These are phyloP conservation scores for Ceratina japonica DNA, from an alignment of 1,140 invertebrate species.

Conservation along the genomic window DNA sequence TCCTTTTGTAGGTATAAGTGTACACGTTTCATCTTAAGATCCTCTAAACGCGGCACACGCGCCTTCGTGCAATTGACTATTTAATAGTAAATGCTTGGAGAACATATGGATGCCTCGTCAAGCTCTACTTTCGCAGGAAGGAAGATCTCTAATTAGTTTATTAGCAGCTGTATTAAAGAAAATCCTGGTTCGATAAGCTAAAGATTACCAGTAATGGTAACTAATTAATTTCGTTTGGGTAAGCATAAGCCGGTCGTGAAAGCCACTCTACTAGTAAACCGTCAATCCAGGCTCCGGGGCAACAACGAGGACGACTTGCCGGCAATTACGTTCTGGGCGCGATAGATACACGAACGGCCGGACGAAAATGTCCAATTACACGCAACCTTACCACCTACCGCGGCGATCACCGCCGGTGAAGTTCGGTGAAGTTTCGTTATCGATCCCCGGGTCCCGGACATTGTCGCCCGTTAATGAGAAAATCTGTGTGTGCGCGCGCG, in stretches of 20 bases:
- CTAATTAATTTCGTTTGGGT: conserved; percentile 7
- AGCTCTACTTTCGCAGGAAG: neutral
- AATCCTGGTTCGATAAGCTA: neutral
- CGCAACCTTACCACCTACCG: conserved; percentile 52
- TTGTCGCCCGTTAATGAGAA: conserved; percentile 52
- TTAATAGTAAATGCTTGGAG: too few relatives aligned
- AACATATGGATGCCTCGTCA: neutral
- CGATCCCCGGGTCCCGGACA: conserved; percentile 39
- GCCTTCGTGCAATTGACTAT: too few relatives aligned
- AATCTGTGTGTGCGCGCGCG: conserved; percentile 38
- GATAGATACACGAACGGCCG: conserved; percentile 31
- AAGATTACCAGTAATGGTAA: neutral
- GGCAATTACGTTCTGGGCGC: conserved; percentile 40
- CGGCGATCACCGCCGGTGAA: conserved; percentile 54
- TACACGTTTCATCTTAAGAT: neutral
- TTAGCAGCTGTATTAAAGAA: neutral
- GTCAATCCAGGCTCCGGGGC: neutral
- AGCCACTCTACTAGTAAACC: neutral
- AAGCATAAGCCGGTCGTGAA: conserved; percentile 12
- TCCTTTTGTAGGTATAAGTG: conserved; percentile 17
- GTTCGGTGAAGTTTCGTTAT: conserved; percentile 42
- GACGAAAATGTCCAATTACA: conserved; percentile 54
- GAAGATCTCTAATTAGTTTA: neutral
- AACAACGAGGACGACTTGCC: neutral
- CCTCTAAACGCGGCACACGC: neutral